Evolutionary conservation across 1,140 invertebrate species (phyloP).

Genomic region (Maniola jurtina): DNA sequence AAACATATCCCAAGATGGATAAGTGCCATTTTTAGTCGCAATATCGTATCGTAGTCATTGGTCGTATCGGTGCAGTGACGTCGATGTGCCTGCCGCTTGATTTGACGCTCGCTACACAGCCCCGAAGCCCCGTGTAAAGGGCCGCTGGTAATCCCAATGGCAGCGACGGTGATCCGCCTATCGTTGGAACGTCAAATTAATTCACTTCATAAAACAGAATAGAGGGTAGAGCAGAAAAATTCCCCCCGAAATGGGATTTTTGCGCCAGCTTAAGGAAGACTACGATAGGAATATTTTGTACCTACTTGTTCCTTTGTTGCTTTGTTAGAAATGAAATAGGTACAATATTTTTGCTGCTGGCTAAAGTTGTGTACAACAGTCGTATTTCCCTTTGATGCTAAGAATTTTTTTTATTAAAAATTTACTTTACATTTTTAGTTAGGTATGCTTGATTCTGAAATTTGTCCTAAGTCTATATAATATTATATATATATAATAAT

Average conservation of each 20-base stretch:
- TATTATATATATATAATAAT: too few relatives aligned
- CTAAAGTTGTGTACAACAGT: background rate
- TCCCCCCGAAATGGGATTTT: conserved; percentile 24
- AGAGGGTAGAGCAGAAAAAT: conserved; percentile 21
- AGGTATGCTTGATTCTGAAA: too few relatives aligned
- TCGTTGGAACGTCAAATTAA: conserved; percentile 37
- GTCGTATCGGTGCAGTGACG: conserved; percentile 67
- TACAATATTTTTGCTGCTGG: background rate
- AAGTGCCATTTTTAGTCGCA: conserved; percentile 45
- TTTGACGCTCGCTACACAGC: conserved; percentile 73
- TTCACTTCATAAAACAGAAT: conserved; percentile 37
- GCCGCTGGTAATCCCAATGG: conserved; percentile 69
- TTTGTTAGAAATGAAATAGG: conserved; percentile 14
- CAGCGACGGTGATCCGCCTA: conserved; percentile 74
- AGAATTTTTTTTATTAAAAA: conserved; percentile 1
- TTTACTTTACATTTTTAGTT: background rate
- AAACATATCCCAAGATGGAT: too few relatives aligned
- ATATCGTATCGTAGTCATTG: conserved; percentile 54
- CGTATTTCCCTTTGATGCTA: background rate
- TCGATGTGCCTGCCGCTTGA: conserved; percentile 69
- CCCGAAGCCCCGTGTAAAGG: conserved; percentile 67
- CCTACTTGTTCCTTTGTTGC: conserved; percentile 21
- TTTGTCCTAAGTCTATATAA: too few relatives aligned
- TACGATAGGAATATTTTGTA: conserved; percentile 22
- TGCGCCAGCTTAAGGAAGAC: conserved; percentile 24